A percentile compares a stretch with the other conserved stretches of the same genome.
These are phyloP conservation scores for Tenthredo amoena DNA, from an alignment of 2,888 invertebrate genomes.

Conservation along the genomic window DNA sequence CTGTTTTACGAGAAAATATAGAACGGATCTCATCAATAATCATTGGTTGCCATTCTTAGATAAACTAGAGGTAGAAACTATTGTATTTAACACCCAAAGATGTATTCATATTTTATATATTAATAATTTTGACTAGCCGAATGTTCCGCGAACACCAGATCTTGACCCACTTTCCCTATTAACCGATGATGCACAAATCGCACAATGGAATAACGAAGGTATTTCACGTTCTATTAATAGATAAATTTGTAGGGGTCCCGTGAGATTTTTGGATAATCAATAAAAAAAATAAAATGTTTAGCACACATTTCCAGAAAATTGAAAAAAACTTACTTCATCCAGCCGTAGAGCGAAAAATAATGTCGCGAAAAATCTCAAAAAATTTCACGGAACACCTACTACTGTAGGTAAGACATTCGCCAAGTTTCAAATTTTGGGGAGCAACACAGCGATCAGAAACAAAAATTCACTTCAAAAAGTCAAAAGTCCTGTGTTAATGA, in stretches of 20 bases:
- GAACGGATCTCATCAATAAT: constrained; percentile 87
- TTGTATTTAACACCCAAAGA: not conserved
- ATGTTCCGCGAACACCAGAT: constrained; percentile 89
- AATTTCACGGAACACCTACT: no score
- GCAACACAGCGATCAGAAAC: no score
- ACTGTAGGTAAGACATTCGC: no score
- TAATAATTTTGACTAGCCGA: constrained; percentile 75
- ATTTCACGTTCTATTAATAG: not conserved
- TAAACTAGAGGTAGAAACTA: constrained; percentile 80
- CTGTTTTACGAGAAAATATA: constrained; percentile 92
- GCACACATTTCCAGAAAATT: no score
- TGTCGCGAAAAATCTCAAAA: no score
- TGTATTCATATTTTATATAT: constrained; percentile 1
- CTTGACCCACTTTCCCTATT: constrained; percentile 92
- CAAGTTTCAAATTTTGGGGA: no score
- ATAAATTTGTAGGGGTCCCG: not conserved
- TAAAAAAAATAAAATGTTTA: no score
- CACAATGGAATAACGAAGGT: constrained; percentile 96
- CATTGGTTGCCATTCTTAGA: constrained; percentile 91
- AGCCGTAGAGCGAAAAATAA: no score
- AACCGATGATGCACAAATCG: constrained; percentile 95
- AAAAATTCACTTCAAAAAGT: no score
- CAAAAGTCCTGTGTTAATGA: no score
- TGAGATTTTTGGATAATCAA: no score
- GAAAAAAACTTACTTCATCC: no score